Base-by-base conservation (phyloP, 2,797 vertebrate genomes). In the Rhinogobio ventralis region DNA sequence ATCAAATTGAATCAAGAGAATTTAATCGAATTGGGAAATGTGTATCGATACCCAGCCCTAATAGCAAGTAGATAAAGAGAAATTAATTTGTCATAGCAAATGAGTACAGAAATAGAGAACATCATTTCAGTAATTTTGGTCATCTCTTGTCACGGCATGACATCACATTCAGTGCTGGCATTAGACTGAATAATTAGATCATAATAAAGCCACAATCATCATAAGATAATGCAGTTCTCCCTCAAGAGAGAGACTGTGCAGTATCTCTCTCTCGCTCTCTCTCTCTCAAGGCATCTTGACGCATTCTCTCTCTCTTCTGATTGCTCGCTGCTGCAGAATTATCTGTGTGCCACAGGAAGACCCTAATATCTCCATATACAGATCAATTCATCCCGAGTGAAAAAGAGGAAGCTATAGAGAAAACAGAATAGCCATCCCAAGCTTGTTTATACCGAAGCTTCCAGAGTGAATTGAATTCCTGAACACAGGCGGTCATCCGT, bases 381-480 rank as follows among this genome's bases (percentile, higher is more conserved):
- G 51, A 84, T 79, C 83, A 72, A 84, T 78, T 72, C 67, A 69
- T 84, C 55, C 75, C 23, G 2, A 3, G 2, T 79, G 55, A 78
- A 79, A 68, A 78, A 84, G 64, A 72, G 30, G 45, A 30, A 62
- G 75, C 55, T 60, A 49, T 36, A 73, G 49, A 78, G 73, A 77
- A 69, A 84, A 68, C n/a, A 69, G 62, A 84, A 84, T 69, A 67
- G 55, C 76, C 76, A 73, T 76, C 45, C 57, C 39, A 15, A 79
- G 39, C 76, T 85, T 64, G 83, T 73, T 79, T 85, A 84, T 84
- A 69, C 28, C 11, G 9, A 71, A 79, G 33, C 53, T 71, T 84
- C 14, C 9, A 25, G 51, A 46, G 53, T 60, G 76, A 79, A 85
- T 72, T 85, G 76, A 79, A 85, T 64, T 85, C 57, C 15, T 79